Base-by-base conservation (phyloP, 2,797 vertebrate species). In the Staurois parvus region DNA sequence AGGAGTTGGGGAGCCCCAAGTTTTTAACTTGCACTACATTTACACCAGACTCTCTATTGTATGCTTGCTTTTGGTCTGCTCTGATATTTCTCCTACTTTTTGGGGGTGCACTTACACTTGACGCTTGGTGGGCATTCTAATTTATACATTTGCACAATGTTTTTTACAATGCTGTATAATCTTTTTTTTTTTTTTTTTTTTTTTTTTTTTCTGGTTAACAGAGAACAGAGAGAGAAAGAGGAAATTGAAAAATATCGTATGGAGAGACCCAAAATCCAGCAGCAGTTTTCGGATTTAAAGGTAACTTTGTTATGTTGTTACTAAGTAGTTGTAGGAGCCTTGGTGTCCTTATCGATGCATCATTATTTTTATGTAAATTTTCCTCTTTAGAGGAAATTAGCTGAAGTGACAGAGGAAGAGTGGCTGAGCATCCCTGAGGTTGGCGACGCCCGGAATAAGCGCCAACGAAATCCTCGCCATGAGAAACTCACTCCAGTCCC, bases 191-290 rank as follows among this genome's bases (percentile, higher is more conserved):
- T 52, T 52, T 52, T 52, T 56, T 80, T 89, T 89, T 19, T 17
- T 19, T 17, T 52, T 52, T 52, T 52, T 56, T 80, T 89, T 89
- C 29, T 85, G 89, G 88, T 66, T 59, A 12, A 52, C 85, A 97
- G 98, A 91, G 98, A 99, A 88, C 95, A 98, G 89, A 96, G 97
- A 86, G 98, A 99, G 89, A 99, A 99, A 88, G 98, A 99, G 83
- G 98, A 99, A 91, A 99, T 99, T 6, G 98, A 99, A 90, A 99
- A 99, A 85, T 99, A 99, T 86, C 97, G 98, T 90, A 99, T 99
- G 98, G 98, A 99, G 64, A 93, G 98, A 28, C 98, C 98, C 56
- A 99, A 99, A 92, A 99, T 99, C 88, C 98, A 99, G 83, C 98
- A 99, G 85, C 98, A 99, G 88, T 99, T 99, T 88, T 99, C 98